These are phyloP conservation scores for Sinotaia quadrata DNA, from an alignment of 2,888 invertebrate genomes.

Conservation along the genomic window DNA sequence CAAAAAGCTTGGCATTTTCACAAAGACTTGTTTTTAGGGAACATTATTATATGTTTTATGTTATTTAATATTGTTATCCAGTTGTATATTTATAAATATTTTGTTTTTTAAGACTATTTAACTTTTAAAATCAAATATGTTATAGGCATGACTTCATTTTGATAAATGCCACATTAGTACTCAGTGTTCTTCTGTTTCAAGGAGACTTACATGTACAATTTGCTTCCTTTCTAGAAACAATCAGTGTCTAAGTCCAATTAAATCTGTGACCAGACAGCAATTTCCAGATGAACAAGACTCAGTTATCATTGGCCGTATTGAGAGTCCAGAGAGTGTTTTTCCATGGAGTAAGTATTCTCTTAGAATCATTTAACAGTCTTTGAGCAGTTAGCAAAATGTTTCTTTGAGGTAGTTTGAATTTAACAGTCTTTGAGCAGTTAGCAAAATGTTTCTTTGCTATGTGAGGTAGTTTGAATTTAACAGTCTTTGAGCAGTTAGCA, in stretches of 20 bases:
- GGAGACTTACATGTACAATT: no score
- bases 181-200: no score
- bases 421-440: no score
- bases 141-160: not conserved
- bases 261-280: conserved; percentile 37
- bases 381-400: no score
- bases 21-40: not conserved
- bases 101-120: not conserved
- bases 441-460: no score
- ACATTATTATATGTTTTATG: not conserved
- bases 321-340: conserved; percentile 34
- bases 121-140: not conserved
- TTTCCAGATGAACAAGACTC: conserved; percentile 17
- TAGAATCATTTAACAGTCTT: no score
- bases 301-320: conserved; percentile 40
- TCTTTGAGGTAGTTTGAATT: no score
- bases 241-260: conserved; percentile 36
- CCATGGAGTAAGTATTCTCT: conserved; percentile 39
- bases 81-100: not conserved
- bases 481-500: no score
- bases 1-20: no score
- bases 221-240: conserved; percentile 22
- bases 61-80: not conserved
- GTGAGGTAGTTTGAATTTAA: no score
- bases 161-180: no score